Percentiles rank a stretch among this genome's conserved stretches.
Conservation (phyloP, 2,888 invertebrate species). For the Trypoxylon attenuatum region DNA sequence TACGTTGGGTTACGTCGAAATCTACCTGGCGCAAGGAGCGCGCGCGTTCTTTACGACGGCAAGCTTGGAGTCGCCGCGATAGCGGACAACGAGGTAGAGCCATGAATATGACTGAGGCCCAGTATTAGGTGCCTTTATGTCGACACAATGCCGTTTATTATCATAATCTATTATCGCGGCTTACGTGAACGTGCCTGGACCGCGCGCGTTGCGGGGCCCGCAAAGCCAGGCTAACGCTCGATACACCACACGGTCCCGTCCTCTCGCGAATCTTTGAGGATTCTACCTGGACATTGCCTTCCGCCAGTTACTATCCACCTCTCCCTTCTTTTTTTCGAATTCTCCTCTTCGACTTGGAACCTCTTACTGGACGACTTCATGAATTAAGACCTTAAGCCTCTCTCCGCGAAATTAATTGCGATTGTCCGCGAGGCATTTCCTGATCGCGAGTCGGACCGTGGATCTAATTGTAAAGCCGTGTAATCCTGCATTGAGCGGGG, state of each 20-base stretch:
- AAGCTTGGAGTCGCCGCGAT: constrained; percentile 25
- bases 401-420: neutral
- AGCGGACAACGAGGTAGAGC: constrained; percentile 36
- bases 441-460: neutral
- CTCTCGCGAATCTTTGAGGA: constrained; percentile 33
- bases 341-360: constrained; percentile 14
- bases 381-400: neutral
- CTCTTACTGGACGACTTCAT: neutral
- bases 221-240: neutral
- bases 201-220: neutral
- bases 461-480: constrained; percentile 12
- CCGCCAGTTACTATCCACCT: constrained; percentile 23
- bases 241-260: constrained; percentile 21
- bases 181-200: constrained; percentile 53
- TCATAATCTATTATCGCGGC: constrained; percentile 71
- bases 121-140: constrained; percentile 60
- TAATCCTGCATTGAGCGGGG: constrained; percentile 13
- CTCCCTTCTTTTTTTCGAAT: constrained; percentile 1
- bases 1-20: constrained; percentile 13
- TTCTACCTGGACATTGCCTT: constrained; percentile 28
- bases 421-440: neutral
- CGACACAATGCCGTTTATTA: constrained; percentile 69
- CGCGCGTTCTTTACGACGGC: constrained; percentile 43
- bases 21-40: constrained; percentile 40
- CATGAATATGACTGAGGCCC: constrained; percentile 49